Evolutionary conservation across 1,140 invertebrate genomes (phyloP).

Genomic region (Leptinotarsa lineolata): DNA sequence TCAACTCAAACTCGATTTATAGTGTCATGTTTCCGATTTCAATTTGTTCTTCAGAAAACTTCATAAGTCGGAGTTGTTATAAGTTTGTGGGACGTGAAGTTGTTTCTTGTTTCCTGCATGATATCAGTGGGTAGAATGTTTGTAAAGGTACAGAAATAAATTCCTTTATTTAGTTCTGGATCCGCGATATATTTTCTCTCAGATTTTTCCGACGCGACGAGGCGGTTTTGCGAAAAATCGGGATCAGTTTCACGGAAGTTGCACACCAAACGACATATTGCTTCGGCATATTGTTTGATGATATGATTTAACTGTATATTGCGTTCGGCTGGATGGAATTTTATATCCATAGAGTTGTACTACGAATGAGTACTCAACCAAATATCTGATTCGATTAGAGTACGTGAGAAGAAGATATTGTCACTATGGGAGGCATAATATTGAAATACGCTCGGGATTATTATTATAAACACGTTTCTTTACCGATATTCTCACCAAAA

Average conservation of each 20-base stretch:
- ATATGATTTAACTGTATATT: too few relatives aligned
- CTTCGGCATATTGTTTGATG: too few relatives aligned
- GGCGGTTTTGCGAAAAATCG: not conserved
- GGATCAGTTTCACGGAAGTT: not conserved
- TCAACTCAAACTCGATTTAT: conserved; percentile 24
- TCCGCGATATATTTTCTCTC: not conserved
- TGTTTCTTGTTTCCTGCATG: not conserved
- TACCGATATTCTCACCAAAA: too few relatives aligned
- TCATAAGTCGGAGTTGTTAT: conserved; percentile 22
- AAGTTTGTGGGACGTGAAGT: conserved; percentile 11
- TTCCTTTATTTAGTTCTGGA: not conserved
- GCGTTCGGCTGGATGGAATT: too few relatives aligned
- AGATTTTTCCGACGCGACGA: not conserved
- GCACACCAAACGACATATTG: too few relatives aligned
- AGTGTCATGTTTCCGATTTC: conserved; percentile 18
- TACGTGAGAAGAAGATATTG: too few relatives aligned
- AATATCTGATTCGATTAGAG: too few relatives aligned
- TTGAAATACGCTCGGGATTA: too few relatives aligned
- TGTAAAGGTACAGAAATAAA: not conserved
- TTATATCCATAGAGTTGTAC: too few relatives aligned
- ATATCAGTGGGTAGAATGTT: not conserved
- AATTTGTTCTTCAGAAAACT: conserved; percentile 24
- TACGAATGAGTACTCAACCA: too few relatives aligned
- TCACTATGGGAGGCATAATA: too few relatives aligned
- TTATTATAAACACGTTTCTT: too few relatives aligned